Conservation (phyloP, 2,888 invertebrate species). For the Heliconius sara region DNA sequence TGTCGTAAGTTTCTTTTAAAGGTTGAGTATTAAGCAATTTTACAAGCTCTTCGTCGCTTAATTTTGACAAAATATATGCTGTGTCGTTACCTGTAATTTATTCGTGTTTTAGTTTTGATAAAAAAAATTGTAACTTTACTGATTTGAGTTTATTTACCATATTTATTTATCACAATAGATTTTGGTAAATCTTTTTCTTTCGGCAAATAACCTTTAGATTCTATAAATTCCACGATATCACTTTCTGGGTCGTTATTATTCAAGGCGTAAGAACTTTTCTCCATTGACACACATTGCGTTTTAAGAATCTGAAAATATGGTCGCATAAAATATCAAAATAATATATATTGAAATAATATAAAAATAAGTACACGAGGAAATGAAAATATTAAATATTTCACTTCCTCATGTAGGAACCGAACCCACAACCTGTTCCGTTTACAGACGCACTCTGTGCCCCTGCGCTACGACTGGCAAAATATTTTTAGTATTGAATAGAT, state of each 20-base stretch:
- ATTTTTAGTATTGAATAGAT: no score
- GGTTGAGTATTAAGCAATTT: constrained; percentile 67
- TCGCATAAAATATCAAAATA: neutral
- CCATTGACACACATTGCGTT: constrained; percentile 53
- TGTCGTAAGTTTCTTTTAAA: constrained; percentile 62
- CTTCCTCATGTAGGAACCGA: no score
- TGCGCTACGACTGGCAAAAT: no score
- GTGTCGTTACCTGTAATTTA: constrained; percentile 63
- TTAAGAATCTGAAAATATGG: constrained; percentile 53
- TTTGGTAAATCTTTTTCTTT: constrained; percentile 65
- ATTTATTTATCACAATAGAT: constrained; percentile 57
- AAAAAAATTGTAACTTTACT: neutral
- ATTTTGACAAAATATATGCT: constrained; percentile 70
- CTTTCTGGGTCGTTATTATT: constrained; percentile 57
- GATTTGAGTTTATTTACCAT: constrained; percentile 56
- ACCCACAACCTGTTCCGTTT: no score
- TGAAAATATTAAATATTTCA: no score
- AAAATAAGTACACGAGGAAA: neutral
- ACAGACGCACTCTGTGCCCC: no score
- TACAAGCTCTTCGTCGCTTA: constrained; percentile 70
- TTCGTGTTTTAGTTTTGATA: neutral
- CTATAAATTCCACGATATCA: constrained; percentile 63
- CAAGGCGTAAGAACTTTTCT: constrained; percentile 53
- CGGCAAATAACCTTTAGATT: constrained; percentile 66
- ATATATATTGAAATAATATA: neutral